Evolutionary conservation across 1,140 invertebrate species (phyloP).

Genomic region (Proctacanthus coquilletti): DNA sequence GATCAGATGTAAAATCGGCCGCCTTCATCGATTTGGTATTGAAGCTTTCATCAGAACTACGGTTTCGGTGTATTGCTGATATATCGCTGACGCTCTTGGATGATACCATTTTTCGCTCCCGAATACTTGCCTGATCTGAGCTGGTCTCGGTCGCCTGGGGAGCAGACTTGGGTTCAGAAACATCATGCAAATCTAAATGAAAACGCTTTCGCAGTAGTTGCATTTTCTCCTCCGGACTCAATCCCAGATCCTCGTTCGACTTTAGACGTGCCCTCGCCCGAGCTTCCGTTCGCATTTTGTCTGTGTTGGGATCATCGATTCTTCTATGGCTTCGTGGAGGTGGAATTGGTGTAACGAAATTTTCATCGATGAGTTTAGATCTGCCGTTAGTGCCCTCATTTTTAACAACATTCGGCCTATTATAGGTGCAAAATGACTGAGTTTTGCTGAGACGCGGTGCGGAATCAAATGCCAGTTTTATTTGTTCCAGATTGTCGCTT

Average conservation of each 20-base stretch:
- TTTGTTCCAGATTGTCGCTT: background rate
- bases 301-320: conserved; percentile 36
- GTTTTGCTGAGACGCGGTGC: conserved; percentile 1
- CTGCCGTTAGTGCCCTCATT: background rate
- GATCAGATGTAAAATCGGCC: conserved; percentile 36
- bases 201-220: conserved; percentile 30
- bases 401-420: background rate
- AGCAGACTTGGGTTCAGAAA: background rate
- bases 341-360: conserved; percentile 33
- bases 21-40: conserved; percentile 1
- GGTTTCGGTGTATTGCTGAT: conserved; percentile 12
- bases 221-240: conserved; percentile 55
- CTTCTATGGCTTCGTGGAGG: conserved; percentile 28
- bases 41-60: background rate
- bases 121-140: conserved; percentile 12
- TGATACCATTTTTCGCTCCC: conserved; percentile 24
- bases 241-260: conserved; percentile 52
- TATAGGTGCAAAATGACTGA: conserved; percentile 5
- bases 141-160: conserved; percentile 4
- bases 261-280: conserved; percentile 49
- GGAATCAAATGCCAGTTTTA: too few species aligned
- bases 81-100: conserved; percentile 30
- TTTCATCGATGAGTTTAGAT: conserved; percentile 10
- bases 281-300: conserved; percentile 48
- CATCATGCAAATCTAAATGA: conserved; percentile 16